These are phyloP conservation scores for Chesias legatella DNA, from an alignment of 2,888 invertebrate species.

Conservation along the genomic window DNA sequence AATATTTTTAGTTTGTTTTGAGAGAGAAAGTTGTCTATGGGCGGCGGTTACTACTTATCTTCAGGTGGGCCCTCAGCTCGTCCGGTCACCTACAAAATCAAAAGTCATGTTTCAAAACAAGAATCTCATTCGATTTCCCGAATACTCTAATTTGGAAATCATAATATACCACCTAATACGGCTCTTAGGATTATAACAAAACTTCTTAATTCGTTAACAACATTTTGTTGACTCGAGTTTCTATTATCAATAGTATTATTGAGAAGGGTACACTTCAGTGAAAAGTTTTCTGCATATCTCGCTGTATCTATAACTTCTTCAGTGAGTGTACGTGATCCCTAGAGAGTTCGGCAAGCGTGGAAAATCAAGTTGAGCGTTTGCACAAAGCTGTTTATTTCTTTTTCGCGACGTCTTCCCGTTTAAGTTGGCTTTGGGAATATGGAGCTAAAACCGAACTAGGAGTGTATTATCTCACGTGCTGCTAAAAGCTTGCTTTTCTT, in stretches of 20 bases:
- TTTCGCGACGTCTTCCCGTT: constrained; percentile 34
- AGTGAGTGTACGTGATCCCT: constrained; percentile 26
- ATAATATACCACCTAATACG: too few relatives aligned
- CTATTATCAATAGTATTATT: background rate
- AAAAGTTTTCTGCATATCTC: constrained; percentile 38
- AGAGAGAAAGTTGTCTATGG: too few relatives aligned
- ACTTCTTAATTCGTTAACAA: too few relatives aligned
- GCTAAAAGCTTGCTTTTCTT: constrained; percentile 13
- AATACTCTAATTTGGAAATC: too few relatives aligned
- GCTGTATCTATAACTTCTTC: constrained; percentile 16
- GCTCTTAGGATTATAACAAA: too few relatives aligned
- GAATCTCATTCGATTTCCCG: too few relatives aligned
- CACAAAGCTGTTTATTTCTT: constrained; percentile 43
- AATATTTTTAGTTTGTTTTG: too few relatives aligned
- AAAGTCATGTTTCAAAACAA: too few relatives aligned
- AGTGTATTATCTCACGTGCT: constrained; percentile 16
- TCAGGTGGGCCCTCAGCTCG: too few relatives aligned
- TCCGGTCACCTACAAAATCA: too few relatives aligned
- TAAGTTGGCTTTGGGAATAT: constrained; percentile 30
- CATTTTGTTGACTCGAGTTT: too few relatives aligned
- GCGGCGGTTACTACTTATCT: too few relatives aligned
- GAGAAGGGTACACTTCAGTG: constrained; percentile 30
- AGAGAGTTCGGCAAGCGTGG: constrained; percentile 34
- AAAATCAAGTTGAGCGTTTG: constrained; percentile 40
- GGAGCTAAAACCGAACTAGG: constrained; percentile 26